Percentiles rank a stretch among this genome's conserved stretches.
phyloP scores from a whole-genome alignment of 2,888 invertebrate species.

The Tenthredo scrophulariae region DNA sequence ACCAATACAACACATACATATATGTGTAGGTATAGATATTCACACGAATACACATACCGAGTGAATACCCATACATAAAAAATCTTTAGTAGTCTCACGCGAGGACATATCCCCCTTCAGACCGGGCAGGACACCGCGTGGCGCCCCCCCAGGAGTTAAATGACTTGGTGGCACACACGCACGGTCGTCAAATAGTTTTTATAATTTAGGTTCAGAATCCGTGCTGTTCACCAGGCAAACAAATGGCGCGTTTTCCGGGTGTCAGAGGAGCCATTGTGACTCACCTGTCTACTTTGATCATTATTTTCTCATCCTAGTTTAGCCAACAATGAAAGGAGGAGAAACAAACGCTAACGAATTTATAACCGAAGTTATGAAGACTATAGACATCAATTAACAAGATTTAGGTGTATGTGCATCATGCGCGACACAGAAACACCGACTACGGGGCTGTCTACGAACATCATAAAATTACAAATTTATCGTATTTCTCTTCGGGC shows the following conservation, averaged over 20 bases:
- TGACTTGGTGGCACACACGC: conserved; percentile 5
- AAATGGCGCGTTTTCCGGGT: conserved; percentile 27
- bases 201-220: conserved; percentile 37
- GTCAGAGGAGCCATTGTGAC: neutral
- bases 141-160: neutral
- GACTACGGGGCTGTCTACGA: neutral
- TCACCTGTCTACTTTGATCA: neutral
- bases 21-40: neutral
- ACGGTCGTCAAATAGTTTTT: conserved; percentile 23
- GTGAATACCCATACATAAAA: neutral
- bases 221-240: conserved; percentile 7
- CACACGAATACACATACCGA: neutral
- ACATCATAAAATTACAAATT: conserved; percentile 33
- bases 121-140: conserved; percentile 7
- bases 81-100: conserved; percentile 15
- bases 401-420: neutral
- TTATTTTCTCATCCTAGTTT: neutral
- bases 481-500: conserved; percentile 23
- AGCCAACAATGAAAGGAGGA: neutral
- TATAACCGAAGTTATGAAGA: neutral
- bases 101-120: conserved; percentile 18
- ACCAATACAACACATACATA: neutral
- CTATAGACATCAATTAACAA: neutral
- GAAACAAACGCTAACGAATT: neutral
- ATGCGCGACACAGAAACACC: neutral